phyloP scores from a whole-genome alignment of 2,888 invertebrate species.

The Ichneumoninae sp. region DNA sequence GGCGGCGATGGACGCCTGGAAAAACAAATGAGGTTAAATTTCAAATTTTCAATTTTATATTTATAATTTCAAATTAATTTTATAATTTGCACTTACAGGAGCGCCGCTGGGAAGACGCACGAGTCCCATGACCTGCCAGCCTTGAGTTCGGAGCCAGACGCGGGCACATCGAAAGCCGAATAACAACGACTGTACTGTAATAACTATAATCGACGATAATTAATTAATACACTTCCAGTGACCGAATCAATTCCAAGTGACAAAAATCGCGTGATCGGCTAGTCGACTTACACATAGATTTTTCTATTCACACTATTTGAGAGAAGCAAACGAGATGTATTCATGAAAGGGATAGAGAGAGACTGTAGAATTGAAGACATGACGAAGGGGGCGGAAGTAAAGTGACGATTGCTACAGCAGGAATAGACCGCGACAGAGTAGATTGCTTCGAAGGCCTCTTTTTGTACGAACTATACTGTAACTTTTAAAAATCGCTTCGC shows the following conservation, averaged over 20 bases:
- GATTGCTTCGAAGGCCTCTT: slow-evolving; percentile 35
- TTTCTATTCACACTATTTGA: slow-evolving; percentile 26
- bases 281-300: slow-evolving; percentile 41
- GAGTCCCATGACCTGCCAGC: slow-evolving; percentile 72
- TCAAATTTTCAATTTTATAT: not conserved
- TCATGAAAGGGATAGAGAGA: not conserved
- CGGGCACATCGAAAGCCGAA: slow-evolving; percentile 69
- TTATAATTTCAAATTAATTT: not conserved
- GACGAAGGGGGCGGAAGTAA: not conserved
- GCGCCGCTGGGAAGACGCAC: slow-evolving; percentile 59
- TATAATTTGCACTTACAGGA: slow-evolving; percentile 39
- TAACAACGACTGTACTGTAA: slow-evolving; percentile 24
- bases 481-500: slow-evolving; percentile 22
- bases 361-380: slow-evolving; percentile 3
- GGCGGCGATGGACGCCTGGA: slow-evolving; percentile 67
- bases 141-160: slow-evolving; percentile 69
- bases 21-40: slow-evolving; percentile 73
- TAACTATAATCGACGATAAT: slow-evolving; percentile 25
- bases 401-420: slow-evolving; percentile 17
- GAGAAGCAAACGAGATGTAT: slow-evolving; percentile 9
- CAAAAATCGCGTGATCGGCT: slow-evolving; percentile 62
- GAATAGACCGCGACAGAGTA: slow-evolving; percentile 33
- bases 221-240: slow-evolving; percentile 53
- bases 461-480: slow-evolving; percentile 54
- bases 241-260: slow-evolving; percentile 59